phyloP scores from a whole-genome alignment of 2,888 invertebrate species.

The Pyralis farinalis region DNA sequence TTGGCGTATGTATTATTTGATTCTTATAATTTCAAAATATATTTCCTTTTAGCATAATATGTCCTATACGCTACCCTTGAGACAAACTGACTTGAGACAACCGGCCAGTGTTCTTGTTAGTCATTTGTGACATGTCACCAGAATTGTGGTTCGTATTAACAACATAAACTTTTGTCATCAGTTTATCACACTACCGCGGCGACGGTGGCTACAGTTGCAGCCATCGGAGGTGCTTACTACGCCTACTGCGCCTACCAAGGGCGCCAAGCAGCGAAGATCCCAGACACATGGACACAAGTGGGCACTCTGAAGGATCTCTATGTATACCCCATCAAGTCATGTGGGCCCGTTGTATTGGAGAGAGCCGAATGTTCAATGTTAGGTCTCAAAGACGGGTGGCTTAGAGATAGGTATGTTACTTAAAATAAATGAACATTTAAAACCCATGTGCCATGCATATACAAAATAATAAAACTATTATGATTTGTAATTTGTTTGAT shows the following conservation, averaged over 20 bases:
- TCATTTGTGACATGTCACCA: too few species aligned
- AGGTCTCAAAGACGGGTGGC: conserved; percentile 76
- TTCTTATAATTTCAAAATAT: too few species aligned
- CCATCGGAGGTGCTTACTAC: conserved; percentile 49
- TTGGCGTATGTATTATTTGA: too few species aligned
- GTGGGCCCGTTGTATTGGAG: conserved; percentile 67
- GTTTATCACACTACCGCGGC: conserved; percentile 14
- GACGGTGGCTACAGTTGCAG: conserved; percentile 37
- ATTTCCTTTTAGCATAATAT: too few species aligned
- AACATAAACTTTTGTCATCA: conserved; percentile 9
- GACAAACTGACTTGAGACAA: too few species aligned
- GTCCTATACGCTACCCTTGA: too few species aligned
- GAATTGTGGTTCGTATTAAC: too few species aligned
- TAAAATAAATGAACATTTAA: too few species aligned
- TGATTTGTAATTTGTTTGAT: too few species aligned
- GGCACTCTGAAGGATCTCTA: conserved; percentile 78
- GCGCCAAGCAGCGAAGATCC: conserved; percentile 38
- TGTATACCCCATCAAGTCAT: conserved; percentile 82
- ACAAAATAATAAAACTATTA: too few species aligned
- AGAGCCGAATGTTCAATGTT: conserved; percentile 76
- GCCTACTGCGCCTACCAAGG: conserved; percentile 46
- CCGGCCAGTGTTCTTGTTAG: too few species aligned
- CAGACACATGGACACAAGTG: conserved; percentile 78
- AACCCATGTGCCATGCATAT: too few species aligned
- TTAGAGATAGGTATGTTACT: conserved; percentile 71